Conservation (phyloP, 2,797 vertebrate species). For the Arctocebus calabarensis region DNA sequence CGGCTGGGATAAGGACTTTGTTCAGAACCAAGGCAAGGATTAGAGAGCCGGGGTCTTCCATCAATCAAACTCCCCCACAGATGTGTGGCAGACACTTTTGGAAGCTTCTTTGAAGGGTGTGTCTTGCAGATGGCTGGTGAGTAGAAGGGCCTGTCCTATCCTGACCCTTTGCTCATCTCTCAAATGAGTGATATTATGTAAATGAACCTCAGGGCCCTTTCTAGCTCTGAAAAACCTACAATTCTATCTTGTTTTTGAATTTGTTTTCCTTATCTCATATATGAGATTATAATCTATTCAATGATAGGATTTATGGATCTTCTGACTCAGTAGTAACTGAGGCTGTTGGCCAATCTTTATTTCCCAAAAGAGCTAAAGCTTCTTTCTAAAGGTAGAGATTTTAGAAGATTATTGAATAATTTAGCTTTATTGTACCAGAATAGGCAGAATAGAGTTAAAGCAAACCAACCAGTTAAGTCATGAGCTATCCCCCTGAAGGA, state of each 20-base stretch:
- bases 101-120: background rate
- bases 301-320: background rate
- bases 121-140: background rate
- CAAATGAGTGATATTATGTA: background rate
- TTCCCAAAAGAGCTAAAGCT: background rate
- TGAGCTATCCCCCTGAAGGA: background rate
- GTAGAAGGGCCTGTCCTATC: background rate
- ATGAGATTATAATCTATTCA: background rate
- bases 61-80: background rate
- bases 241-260: background rate
- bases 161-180: background rate
- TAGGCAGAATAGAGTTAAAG: background rate
- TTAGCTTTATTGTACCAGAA: background rate
- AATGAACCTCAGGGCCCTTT: background rate
- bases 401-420: background rate
- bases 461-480: background rate
- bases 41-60: background rate
- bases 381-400: background rate
- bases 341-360: background rate
- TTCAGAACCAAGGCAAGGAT: conserved; percentile 26
- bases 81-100: background rate
- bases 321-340: background rate
- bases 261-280: background rate
- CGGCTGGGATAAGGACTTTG: background rate
- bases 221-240: background rate